Evolutionary conservation across 2,113 vertebrate species (phyloP).

Genomic region (Aptenodytes forsteri): DNA sequence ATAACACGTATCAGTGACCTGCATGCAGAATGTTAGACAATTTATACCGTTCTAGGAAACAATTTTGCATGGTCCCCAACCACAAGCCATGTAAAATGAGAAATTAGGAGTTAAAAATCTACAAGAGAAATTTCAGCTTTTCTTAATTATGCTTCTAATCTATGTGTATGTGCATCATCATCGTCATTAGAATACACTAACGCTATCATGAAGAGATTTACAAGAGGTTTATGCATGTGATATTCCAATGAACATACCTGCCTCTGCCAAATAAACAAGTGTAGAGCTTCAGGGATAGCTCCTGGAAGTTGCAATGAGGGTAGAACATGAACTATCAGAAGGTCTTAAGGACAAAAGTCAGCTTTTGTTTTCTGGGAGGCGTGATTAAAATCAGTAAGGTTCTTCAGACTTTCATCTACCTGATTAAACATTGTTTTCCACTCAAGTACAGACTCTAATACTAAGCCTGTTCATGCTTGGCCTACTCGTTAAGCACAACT

Average conservation of each 20-base stretch:
- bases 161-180: background rate
- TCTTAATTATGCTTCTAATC: background rate
- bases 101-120: background rate
- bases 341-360: background rate
- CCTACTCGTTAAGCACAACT: background rate
- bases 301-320: background rate
- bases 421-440: background rate
- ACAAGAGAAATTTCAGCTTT: background rate
- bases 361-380: background rate
- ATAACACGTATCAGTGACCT: background rate
- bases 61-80: background rate
- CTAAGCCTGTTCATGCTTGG: background rate
- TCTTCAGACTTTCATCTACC: background rate
- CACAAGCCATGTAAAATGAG: background rate
- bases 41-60: background rate
- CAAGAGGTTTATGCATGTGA: background rate
- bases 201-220: background rate
- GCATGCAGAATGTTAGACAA: background rate
- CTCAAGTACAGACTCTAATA: background rate
- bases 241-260: background rate
- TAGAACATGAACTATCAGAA: background rate
- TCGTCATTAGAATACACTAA: background rate
- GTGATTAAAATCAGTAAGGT: background rate
- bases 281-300: background rate
- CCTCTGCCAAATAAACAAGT: background rate